These are phyloP conservation scores for Smittia aterrima DNA, from an alignment of 2,888 invertebrate genomes.

Conservation along the genomic window DNA sequence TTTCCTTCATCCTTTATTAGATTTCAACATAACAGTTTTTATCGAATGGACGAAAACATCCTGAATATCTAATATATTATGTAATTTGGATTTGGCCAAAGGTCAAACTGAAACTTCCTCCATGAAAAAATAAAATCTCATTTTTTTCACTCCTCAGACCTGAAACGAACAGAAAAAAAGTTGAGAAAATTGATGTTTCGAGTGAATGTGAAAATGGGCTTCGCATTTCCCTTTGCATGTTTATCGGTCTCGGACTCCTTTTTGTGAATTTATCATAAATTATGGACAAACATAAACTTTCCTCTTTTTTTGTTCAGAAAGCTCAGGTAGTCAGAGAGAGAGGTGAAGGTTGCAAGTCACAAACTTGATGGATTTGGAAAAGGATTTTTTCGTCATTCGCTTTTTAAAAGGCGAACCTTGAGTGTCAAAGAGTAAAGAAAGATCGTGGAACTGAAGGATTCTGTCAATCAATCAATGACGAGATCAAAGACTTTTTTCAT, in stretches of 20 bases:
- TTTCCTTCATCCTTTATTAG: background rate
- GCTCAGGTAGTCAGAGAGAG: background rate
- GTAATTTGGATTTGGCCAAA: constrained; percentile 11
- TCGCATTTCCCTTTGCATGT: background rate
- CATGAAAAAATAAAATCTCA: background rate
- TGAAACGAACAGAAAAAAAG: background rate
- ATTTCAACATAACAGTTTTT: constrained; percentile 1
- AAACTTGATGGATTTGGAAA: too few relatives aligned
- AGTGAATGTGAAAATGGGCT: constrained; percentile 10
- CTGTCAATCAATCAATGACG: too few relatives aligned
- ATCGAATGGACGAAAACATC: background rate
- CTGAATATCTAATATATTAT: constrained; percentile 1
- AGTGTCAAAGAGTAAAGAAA: too few relatives aligned
- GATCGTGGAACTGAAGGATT: too few relatives aligned
- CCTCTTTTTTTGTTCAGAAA: background rate
- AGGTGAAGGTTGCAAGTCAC: background rate
- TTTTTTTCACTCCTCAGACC: background rate
- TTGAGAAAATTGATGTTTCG: background rate
- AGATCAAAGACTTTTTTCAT: too few relatives aligned
- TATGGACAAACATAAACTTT: constrained; percentile 15
- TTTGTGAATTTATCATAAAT: constrained; percentile 20
- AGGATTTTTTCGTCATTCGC: too few relatives aligned
- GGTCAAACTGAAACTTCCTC: background rate
- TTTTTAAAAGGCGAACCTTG: too few relatives aligned
- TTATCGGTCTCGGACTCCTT: background rate